Conservation (phyloP, 1,140 invertebrate genomes). For the Drosophila biarmipes region DNA sequence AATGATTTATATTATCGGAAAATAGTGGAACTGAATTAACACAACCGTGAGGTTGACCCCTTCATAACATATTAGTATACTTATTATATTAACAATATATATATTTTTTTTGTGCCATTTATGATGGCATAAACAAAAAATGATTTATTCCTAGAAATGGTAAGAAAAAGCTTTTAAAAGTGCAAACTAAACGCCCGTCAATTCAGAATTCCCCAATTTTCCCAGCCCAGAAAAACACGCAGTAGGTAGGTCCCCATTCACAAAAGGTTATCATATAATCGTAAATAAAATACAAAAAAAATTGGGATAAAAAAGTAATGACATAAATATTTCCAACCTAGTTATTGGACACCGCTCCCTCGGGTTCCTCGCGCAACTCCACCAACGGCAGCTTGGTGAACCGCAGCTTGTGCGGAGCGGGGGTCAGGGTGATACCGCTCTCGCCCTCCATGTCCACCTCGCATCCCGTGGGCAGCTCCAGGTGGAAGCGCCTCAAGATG, state of each 20-base stretch:
- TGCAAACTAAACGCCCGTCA: no score
- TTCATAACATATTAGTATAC: no score
- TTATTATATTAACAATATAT: no score
- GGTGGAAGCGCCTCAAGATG: slow-evolving; percentile 88
- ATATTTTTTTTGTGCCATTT: no score
- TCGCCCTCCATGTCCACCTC: slow-evolving; percentile 86
- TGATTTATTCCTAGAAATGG: no score
- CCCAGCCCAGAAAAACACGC: background rate
- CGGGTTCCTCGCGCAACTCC: background rate
- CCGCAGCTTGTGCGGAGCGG: slow-evolving; percentile 85
- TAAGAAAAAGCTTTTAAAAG: no score
- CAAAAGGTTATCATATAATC: slow-evolving; percentile 1
- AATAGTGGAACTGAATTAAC: no score
- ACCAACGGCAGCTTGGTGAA: slow-evolving; percentile 29
- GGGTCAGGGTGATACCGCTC: slow-evolving; percentile 90
- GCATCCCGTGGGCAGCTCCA: slow-evolving; percentile 75
- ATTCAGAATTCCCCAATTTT: background rate
- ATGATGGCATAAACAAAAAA: no score
- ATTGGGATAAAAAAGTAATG: background rate
- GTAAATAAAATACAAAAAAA: background rate
- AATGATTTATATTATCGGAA: no score
- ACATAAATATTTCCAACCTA: background rate
- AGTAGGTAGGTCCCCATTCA: background rate
- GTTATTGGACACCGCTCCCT: background rate
- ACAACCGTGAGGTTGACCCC: no score